Conservation (phyloP, 2,888 invertebrate genomes). For the Eilema depressum region DNA sequence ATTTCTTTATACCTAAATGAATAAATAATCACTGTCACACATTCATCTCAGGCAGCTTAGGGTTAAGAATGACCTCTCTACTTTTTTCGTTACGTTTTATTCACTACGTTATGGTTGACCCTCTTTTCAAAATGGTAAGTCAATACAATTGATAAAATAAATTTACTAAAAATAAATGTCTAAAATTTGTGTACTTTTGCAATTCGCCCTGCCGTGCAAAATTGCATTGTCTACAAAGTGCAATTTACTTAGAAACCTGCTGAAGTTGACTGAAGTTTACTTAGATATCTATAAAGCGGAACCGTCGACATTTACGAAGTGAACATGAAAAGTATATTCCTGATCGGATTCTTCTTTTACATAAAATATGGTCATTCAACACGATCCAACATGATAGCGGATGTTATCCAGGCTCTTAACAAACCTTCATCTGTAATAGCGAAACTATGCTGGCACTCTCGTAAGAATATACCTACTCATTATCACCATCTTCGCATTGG, state of each 20-base stretch:
- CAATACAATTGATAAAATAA: constrained; percentile 1
- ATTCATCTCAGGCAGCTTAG: background rate
- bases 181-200: background rate
- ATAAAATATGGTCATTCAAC: constrained; percentile 50
- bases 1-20: background rate
- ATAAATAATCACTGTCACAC: background rate
- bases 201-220: constrained; percentile 26
- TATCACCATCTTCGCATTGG: background rate
- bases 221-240: constrained; percentile 18
- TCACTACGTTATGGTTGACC: background rate
- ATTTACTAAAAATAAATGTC: background rate
- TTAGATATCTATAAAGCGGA: background rate
- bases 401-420: constrained; percentile 63
- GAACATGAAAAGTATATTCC: constrained; percentile 37
- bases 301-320: background rate
- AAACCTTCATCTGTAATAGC: constrained; percentile 66
- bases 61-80: background rate
- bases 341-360: constrained; percentile 37
- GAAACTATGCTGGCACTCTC: constrained; percentile 65
- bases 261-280: no score
- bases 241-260: background rate
- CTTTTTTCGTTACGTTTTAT: background rate
- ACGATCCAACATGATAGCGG: constrained; percentile 60
- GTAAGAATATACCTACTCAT: constrained; percentile 55
- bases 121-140: background rate